These are phyloP conservation scores for Cyrtonyx montezumae DNA, from an alignment of 2,113 vertebrate species.

Conservation along the genomic window DNA sequence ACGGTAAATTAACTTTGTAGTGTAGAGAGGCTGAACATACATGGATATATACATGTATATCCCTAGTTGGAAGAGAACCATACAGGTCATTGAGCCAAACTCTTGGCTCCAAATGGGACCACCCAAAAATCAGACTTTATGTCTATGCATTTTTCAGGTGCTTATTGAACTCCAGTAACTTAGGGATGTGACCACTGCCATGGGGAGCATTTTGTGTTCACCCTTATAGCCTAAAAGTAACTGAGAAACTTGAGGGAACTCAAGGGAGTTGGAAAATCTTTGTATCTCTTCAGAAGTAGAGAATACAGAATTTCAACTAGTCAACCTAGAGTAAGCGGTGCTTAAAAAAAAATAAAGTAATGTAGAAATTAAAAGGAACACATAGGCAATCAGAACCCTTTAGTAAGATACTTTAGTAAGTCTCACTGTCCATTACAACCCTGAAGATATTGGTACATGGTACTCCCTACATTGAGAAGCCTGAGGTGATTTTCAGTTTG, in stretches of 20 bases:
- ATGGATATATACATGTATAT: no score
- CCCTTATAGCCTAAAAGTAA: background rate
- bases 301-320: background rate
- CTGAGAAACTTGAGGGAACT: background rate
- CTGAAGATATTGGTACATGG: background rate
- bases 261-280: background rate
- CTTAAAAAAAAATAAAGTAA: background rate
- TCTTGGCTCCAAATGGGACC: no score
- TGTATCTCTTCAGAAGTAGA: background rate
- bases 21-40: fast-evolving
- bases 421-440: background rate
- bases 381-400: background rate
- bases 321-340: background rate
- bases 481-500: background rate
- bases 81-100: no score
- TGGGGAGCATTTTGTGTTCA: no score
- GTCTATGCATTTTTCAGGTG: no score
- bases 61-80: no score
- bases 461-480: background rate
- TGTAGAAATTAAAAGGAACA: background rate
- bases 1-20: background rate
- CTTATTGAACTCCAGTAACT: no score
- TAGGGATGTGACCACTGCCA: no score
- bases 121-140: no score
- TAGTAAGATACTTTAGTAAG: background rate